Evolutionary conservation across 2,113 vertebrate genomes (phyloP).

Genomic region (Ginglymostoma cirratum): DNA sequence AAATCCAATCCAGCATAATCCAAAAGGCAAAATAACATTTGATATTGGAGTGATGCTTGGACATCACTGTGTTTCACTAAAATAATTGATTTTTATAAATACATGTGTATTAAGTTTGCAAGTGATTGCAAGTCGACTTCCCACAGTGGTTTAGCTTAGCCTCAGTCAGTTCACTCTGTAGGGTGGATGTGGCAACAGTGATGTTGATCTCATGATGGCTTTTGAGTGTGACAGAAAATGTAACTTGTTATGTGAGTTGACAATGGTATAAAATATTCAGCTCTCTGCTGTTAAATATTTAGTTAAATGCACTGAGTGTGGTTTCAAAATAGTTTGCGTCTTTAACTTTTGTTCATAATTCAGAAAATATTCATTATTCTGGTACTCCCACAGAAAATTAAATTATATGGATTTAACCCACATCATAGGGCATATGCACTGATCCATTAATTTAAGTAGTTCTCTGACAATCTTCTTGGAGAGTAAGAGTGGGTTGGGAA

Average conservation of each 20-base stretch:
- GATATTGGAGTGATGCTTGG: background rate
- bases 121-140: background rate
- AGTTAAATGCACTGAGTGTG: background rate
- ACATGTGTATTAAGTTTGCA: background rate
- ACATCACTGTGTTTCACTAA: background rate
- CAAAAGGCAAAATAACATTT: background rate
- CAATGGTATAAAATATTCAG: conserved; percentile 25
- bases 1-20: background rate
- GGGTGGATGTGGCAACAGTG: no score
- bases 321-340: conserved; percentile 1
- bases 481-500: background rate
- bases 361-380: background rate
- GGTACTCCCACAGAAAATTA: background rate
- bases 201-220: background rate
- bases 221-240: background rate
- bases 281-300: conserved; percentile 17
- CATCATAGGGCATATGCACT: background rate
- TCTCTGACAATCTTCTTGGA: background rate
- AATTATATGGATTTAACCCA: background rate
- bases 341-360: conserved; percentile 16
- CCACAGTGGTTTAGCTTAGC: background rate
- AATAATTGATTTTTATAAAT: background rate
- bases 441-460: background rate
- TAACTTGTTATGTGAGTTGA: background rate
- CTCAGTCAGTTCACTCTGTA: background rate